Evolutionary conservation across 2,113 vertebrate species (phyloP).

Genomic region (Orycteropus afer): DNA sequence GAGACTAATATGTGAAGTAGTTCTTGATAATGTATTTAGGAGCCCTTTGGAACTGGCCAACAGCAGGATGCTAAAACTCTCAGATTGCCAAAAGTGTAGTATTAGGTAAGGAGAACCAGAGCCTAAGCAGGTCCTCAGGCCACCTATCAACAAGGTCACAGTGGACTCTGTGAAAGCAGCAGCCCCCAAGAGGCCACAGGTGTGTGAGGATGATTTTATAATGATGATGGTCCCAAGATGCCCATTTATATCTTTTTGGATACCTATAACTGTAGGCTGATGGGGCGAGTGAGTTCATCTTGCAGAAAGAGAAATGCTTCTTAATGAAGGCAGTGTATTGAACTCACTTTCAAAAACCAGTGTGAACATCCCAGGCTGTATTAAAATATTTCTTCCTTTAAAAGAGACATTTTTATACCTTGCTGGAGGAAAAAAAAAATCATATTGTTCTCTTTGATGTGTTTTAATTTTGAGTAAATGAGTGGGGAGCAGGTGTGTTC

Average conservation of each 20-base stretch:
- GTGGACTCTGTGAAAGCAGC: not conserved
- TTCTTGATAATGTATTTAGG: not conserved
- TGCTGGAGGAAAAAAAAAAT: not conserved
- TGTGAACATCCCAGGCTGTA: not conserved
- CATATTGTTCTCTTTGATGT: not conserved
- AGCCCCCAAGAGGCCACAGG: not conserved
- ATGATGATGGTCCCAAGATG: not conserved
- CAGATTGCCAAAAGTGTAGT: not conserved
- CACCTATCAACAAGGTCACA: not conserved
- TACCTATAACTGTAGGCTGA: not conserved
- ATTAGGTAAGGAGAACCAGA: not conserved
- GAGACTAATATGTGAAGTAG: not conserved
- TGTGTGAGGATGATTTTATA: conserved; percentile 22
- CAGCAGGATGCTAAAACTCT: not conserved
- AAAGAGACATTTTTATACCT: conserved; percentile 18
- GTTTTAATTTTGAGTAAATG: conserved; percentile 24
- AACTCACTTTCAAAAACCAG: not conserved
- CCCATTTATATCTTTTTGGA: not conserved
- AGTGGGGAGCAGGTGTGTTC: not conserved
- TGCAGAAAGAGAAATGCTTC: conserved; percentile 20
- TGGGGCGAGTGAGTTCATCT: conserved; percentile 9
- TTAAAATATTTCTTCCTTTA: conserved; percentile 38
- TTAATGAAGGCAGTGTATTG: not conserved
- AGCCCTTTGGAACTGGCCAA: not conserved
- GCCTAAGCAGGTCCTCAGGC: not conserved